These are phyloP conservation scores for Meganola albula DNA, from an alignment of 2,888 invertebrate species.

Conservation along the genomic window DNA sequence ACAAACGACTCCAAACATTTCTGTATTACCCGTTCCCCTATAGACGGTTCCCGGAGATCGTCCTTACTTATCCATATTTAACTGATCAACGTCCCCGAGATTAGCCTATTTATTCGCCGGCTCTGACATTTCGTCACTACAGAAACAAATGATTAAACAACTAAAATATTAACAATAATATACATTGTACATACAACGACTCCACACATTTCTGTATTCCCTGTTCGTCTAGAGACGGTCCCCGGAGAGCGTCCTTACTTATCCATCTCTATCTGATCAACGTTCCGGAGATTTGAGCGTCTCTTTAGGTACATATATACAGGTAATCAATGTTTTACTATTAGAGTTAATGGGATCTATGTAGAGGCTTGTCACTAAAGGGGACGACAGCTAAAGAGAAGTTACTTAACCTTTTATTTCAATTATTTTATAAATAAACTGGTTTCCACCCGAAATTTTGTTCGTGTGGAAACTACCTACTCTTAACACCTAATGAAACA, in stretches of 20 bases:
- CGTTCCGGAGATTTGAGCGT: conserved; percentile 40
- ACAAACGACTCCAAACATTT: conserved; percentile 26
- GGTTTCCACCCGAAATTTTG: no score
- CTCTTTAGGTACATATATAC: conserved; percentile 15
- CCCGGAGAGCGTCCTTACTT: conserved; percentile 60
- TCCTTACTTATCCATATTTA: conserved; percentile 64
- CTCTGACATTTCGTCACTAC: no score
- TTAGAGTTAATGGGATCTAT: conserved; percentile 17
- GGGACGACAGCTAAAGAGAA: no score
- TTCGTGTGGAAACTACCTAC: no score
- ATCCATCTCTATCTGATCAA: conserved; percentile 57
- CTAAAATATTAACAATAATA: no score
- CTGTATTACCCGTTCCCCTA: conserved; percentile 22
- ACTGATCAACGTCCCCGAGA: conserved; percentile 48
- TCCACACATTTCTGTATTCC: conserved; percentile 25
- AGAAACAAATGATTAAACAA: no score
- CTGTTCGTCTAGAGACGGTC: conserved; percentile 34
- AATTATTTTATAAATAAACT: no score
- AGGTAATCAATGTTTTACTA: conserved; percentile 22
- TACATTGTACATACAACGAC: conserved; percentile 16
- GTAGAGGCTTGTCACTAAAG: conserved; percentile 2
- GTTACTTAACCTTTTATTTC: no score
- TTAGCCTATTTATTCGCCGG: no score
- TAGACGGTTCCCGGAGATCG: conserved; percentile 47
- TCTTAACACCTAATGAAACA: no score